Base-by-base conservation (phyloP, 2,113 vertebrate genomes). In the Capreolus pygargus region DNA sequence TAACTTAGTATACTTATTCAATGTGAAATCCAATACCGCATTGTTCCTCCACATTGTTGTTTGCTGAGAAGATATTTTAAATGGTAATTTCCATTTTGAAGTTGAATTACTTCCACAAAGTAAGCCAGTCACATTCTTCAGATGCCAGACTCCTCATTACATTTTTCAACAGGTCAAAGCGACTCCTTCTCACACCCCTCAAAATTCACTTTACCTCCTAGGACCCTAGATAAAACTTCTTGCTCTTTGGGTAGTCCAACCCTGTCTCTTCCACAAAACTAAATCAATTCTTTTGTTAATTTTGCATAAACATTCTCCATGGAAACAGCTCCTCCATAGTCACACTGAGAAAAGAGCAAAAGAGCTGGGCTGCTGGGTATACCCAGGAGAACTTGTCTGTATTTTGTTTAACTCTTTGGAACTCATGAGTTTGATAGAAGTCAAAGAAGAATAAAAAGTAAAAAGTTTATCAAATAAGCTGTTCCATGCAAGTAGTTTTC, bases 281-380 rank as follows among this genome's bases (percentile, higher is more conserved):
- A 92, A 86, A 54, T 76, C 28, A 5, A 64, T 91, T 92, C 57
- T 39, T 95, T 94, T 82, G 70, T 95, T 94, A 67, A 96, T 89
- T 92, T 97, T 95, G 39, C 76, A 85, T 89, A 96, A 76, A 50
- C 83, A 47, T 78, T 96, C 94, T 96, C 91, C 86, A 88, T 82
- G 79, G 97, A 95, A 98, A 94, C 92, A 81, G 84, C 45, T 91
- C 64, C 86, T 94, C 70, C 61, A 52, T 79, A 83, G 74, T 95
- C 91, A 93, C n/a, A 43, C 50, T 89, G 64, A 97, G 93, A 96
- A 88, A 67, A 17, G 54, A 97, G 81, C 61, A 92, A 92, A 97
- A 93, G 50, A 97, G 88, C 30, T 94, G 57, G 17, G 60, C 50
- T 93, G 28, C 86, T 50, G 55, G 55, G 39, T 78, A 28, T 83